Percentiles rank a stretch among this genome's conserved stretches.
Conservation (phyloP, 2,888 invertebrate species). For the Euproctis similis region DNA sequence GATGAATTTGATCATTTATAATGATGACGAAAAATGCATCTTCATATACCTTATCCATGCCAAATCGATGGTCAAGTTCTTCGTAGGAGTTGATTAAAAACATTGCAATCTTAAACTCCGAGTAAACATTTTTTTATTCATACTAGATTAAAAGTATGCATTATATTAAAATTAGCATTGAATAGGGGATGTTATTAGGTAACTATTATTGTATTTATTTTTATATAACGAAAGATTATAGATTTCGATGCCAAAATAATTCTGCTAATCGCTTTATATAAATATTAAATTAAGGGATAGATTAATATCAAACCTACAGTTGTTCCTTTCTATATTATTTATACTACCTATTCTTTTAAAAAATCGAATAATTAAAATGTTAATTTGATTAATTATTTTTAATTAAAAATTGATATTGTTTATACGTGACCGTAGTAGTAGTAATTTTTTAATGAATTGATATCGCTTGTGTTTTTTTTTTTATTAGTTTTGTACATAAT, state of each 20-base stretch:
- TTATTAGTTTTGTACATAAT: slow-evolving; percentile 23
- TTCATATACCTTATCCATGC: no score
- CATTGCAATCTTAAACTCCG: slow-evolving; percentile 21
- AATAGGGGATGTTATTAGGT: slow-evolving; percentile 18
- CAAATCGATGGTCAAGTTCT: no score
- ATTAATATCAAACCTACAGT: slow-evolving; percentile 7
- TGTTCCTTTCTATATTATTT: slow-evolving; percentile 18
- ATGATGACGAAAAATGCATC: no score
- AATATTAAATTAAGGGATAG: slow-evolving; percentile 12
- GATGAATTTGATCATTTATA: no score
- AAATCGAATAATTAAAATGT: slow-evolving; percentile 3
- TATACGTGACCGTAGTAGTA: slow-evolving; percentile 7
- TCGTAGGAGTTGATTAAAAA: no score
- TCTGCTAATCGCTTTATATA: slow-evolving; percentile 23
- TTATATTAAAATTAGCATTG: slow-evolving; percentile 11
- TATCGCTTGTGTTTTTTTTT: slow-evolving; percentile 11
- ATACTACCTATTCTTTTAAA: no score
- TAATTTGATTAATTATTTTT: slow-evolving; percentile 1
- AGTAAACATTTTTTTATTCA: slow-evolving; percentile 13
- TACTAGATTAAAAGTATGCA: slow-evolving; percentile 8
- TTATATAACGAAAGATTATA: slow-evolving; percentile 32
- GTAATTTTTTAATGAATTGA: no score
- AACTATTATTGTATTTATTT: slow-evolving; percentile 30
- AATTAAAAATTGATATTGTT: no score
- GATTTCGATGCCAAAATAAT: slow-evolving; percentile 53